Evolutionary conservation across 2,888 invertebrate genomes (phyloP).

Genomic region (Cyclophora punctaria): DNA sequence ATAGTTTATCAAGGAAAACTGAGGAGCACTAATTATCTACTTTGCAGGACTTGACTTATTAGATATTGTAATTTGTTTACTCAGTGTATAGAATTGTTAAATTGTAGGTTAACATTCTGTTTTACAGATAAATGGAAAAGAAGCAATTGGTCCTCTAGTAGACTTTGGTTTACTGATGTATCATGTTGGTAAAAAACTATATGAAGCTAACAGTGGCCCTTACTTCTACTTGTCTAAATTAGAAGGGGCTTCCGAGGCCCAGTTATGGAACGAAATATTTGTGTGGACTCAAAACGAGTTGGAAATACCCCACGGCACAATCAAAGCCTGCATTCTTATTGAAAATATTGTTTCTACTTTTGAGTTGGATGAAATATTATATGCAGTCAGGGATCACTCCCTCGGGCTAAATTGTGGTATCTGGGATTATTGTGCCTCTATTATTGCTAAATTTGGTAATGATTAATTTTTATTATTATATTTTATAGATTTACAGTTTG

Average conservation of each 20-base stretch:
- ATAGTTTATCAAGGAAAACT: too few relatives aligned
- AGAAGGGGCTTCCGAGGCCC: conserved; percentile 78
- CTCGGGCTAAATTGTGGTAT: conserved; percentile 83
- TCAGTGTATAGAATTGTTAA: too few relatives aligned
- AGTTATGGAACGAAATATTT: conserved; percentile 82
- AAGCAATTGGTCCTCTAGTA: conserved; percentile 79
- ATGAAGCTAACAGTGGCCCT: conserved; percentile 76
- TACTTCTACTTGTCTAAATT: conserved; percentile 83
- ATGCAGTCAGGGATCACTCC: conserved; percentile 78
- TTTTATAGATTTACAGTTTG: background rate
- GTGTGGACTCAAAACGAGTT: conserved; percentile 75
- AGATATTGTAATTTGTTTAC: too few relatives aligned
- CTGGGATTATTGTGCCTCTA: conserved; percentile 83
- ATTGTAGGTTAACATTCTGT: background rate
- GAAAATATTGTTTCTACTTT: conserved; percentile 81
- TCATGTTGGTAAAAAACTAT: conserved; percentile 75
- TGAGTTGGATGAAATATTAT: conserved; percentile 81
- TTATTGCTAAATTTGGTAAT: conserved; percentile 78
- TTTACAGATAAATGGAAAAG: conserved; percentile 73
- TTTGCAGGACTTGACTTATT: too few relatives aligned
- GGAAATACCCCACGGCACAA: conserved; percentile 74
- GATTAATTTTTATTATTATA: conserved; percentile 1
- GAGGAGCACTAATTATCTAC: too few relatives aligned
- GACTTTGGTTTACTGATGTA: conserved; percentile 81
- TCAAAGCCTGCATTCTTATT: conserved; percentile 82